Evolutionary conservation across 2,797 vertebrate genomes (phyloP).

Genomic region (Fistularia tabacaria): DNA sequence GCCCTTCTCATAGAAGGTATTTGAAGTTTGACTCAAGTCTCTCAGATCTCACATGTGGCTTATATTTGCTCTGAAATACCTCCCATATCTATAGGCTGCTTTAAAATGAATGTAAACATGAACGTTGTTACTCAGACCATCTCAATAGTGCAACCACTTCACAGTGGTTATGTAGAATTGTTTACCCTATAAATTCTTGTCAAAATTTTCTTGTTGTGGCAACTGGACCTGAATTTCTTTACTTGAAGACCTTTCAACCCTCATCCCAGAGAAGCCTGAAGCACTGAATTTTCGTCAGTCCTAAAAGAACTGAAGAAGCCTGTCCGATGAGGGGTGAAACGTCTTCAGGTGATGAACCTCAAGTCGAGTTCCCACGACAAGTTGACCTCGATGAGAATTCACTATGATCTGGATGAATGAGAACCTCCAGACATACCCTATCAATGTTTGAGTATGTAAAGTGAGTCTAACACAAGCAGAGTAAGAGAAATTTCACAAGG

Average conservation of each 20-base stretch:
- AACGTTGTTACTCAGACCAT: conserved; percentile 32
- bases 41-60: conserved; percentile 68
- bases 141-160: conserved; percentile 33
- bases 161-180: conserved; percentile 19
- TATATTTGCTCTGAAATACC: conserved; percentile 57
- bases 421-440: too few relatives aligned
- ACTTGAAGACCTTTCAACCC: too few relatives aligned
- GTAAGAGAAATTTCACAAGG: conserved; percentile 44
- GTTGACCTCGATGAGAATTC: too few relatives aligned
- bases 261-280: too few relatives aligned
- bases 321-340: too few relatives aligned
- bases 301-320: too few relatives aligned
- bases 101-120: conserved; percentile 61
- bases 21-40: conserved; percentile 55
- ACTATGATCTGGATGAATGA: too few relatives aligned
- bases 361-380: too few relatives aligned
- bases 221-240: too few relatives aligned
- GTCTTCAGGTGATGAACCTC: too few relatives aligned
- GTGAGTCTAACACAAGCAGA: conserved; percentile 20
- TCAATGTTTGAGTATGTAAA: conserved; percentile 17
- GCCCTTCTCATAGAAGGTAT: conserved; percentile 38
- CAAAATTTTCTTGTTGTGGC: too few relatives aligned
- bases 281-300: too few relatives aligned
- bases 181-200: conserved; percentile 17
- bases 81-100: conserved; percentile 57